phyloP scores from a whole-genome alignment of 2,888 invertebrate species.

The Pyrrhia umbra region DNA sequence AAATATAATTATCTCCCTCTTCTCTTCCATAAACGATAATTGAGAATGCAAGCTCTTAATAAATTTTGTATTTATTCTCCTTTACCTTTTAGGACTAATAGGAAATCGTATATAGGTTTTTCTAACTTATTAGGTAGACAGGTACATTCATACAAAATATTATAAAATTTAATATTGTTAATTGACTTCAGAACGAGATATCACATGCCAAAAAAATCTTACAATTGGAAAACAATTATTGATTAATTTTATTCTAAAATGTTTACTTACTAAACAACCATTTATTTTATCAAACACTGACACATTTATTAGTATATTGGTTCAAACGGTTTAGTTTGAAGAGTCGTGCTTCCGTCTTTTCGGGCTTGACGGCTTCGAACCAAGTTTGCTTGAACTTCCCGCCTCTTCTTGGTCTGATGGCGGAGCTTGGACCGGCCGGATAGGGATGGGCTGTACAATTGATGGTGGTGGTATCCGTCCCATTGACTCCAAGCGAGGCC shows the following conservation, averaged over 20 bases:
- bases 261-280: not conserved
- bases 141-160: conserved; percentile 21
- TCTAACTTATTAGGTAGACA: conserved; percentile 11
- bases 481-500: not conserved
- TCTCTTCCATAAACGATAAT: too few relatives aligned
- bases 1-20: too few relatives aligned
- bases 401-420: not conserved
- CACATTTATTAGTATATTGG: not conserved
- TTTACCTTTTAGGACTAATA: not conserved
- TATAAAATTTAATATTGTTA: not conserved
- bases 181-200: conserved; percentile 28
- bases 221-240: conserved; percentile 1
- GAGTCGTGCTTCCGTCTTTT: not conserved
- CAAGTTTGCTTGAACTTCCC: not conserved
- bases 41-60: too few relatives aligned
- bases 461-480: not conserved
- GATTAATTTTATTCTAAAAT: too few relatives aligned
- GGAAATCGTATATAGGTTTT: not conserved
- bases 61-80: not conserved
- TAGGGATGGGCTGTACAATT: not conserved
- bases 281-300: not conserved
- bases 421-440: not conserved
- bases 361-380: not conserved
- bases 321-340: not conserved
- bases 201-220: conserved; percentile 8